phyloP scores from a whole-genome alignment of 1,140 invertebrate species.

The Sinella curviseta region DNA sequence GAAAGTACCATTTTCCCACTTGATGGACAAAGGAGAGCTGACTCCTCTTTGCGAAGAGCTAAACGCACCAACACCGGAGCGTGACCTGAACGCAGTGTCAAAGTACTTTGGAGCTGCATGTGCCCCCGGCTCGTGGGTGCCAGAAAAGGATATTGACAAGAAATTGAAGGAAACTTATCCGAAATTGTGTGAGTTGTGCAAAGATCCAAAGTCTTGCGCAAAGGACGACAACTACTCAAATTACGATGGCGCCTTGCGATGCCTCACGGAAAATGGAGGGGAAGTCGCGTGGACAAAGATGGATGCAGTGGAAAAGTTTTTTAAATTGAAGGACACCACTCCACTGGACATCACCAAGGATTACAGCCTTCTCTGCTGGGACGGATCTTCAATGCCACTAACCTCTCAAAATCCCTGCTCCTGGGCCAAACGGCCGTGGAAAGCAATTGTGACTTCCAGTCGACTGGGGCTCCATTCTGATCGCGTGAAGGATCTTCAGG shows the following conservation, averaged over 20 bases:
- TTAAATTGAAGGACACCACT: conserved; percentile 51
- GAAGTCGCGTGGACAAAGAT: conserved; percentile 83
- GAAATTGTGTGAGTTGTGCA: conserved; percentile 72
- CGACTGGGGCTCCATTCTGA: not conserved
- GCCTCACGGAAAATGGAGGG: conserved; percentile 73
- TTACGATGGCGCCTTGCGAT: conserved; percentile 78
- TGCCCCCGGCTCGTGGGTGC: conserved; percentile 74
- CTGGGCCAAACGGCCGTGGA: conserved; percentile 79
- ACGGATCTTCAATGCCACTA: conserved; percentile 70
- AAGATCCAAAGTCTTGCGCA: conserved; percentile 70
- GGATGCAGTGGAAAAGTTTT: conserved; percentile 69
- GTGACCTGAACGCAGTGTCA: conserved; percentile 70
- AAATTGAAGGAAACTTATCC: conserved; percentile 70
- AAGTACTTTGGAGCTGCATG: conserved; percentile 73
- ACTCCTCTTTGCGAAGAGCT: conserved; percentile 65
- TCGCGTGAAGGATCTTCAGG: conserved; percentile 34
- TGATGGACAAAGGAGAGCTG: conserved; percentile 68
- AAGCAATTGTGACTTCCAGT: conserved; percentile 63
- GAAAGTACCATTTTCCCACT: conserved; percentile 63
- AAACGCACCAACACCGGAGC: conserved; percentile 67
- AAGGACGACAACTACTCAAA: conserved; percentile 78
- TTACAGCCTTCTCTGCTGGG: conserved; percentile 71
- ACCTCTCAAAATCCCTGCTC: conserved; percentile 66
- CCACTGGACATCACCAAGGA: not conserved
- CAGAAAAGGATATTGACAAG: conserved; percentile 66